Conservation (phyloP, 2,888 invertebrate species). For the Lamellibrachia columna region DNA sequence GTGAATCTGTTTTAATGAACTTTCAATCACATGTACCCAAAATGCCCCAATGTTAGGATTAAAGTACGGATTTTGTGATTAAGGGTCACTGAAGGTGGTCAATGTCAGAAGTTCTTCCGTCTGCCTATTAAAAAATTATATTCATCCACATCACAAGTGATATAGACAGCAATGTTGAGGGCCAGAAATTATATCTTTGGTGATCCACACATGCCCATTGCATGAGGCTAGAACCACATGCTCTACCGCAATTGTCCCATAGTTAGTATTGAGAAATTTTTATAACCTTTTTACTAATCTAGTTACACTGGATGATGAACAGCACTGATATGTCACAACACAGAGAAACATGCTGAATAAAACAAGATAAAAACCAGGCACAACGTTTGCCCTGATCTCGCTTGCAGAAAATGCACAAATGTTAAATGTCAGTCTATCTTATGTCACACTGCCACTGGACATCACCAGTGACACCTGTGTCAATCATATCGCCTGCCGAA, state of each 20-base stretch:
- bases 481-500: neutral
- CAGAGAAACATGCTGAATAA: neutral
- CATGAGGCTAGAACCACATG: neutral
- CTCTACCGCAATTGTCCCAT: neutral
- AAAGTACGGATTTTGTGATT: no score
- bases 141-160: neutral
- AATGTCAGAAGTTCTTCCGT: no score
- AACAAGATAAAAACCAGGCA: neutral
- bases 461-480: neutral
- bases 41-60: no score
- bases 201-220: neutral
- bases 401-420: neutral
- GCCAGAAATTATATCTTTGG: neutral
- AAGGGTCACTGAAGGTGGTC: no score
- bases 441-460: neutral
- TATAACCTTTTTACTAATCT: neutral
- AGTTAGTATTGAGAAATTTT: neutral
- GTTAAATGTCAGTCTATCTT: neutral
- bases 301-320: neutral
- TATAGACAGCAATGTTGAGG: neutral
- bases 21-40: no score
- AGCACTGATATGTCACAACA: neutral
- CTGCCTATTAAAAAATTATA: neutral
- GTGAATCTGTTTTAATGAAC: no score
- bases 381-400: neutral